phyloP scores from a whole-genome alignment of 1,140 invertebrate genomes.

The Caenorhabditis tropicalis region DNA sequence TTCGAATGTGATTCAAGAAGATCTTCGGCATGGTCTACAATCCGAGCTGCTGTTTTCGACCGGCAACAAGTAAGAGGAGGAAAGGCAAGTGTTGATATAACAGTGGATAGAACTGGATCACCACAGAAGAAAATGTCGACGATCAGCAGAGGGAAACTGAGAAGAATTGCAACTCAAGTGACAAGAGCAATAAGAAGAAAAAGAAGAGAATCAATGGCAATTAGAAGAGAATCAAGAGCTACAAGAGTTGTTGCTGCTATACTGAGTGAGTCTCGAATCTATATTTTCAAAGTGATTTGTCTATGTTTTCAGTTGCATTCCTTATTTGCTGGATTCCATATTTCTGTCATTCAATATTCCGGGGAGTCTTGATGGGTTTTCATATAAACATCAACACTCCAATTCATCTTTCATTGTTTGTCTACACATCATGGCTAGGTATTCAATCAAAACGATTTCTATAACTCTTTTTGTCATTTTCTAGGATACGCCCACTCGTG shows the following conservation, averaged over 20 bases:
- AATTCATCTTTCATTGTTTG: slow-evolving; percentile 38
- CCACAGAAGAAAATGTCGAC: slow-evolving; percentile 48
- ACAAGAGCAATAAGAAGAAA: slow-evolving; percentile 58
- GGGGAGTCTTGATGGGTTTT: slow-evolving; percentile 46
- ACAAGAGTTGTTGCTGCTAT: slow-evolving; percentile 58
- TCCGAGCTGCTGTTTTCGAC: slow-evolving; percentile 53
- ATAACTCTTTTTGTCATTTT: background rate
- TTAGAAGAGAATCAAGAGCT: slow-evolving; percentile 54
- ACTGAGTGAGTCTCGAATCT: slow-evolving; percentile 25
- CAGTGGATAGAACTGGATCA: slow-evolving; percentile 35
- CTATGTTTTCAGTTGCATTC: slow-evolving; percentile 55
- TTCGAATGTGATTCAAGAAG: slow-evolving; percentile 56
- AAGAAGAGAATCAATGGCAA: slow-evolving; percentile 55
- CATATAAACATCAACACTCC: slow-evolving; percentile 31
- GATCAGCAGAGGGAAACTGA: slow-evolving; percentile 53
- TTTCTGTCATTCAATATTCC: slow-evolving; percentile 50
- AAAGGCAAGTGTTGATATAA: slow-evolving; percentile 51
- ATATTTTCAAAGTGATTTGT: too few relatives aligned
- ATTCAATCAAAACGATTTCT: background rate
- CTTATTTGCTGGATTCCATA: slow-evolving; percentile 59
- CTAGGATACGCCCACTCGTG: slow-evolving; percentile 56
- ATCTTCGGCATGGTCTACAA: slow-evolving; percentile 55
- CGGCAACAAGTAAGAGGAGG: slow-evolving; percentile 20
- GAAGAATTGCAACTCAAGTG: slow-evolving; percentile 55
- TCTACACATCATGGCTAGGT: slow-evolving; percentile 56